Base-by-base conservation (phyloP, 2,113 vertebrate species). In the Columba janthina region DNA sequence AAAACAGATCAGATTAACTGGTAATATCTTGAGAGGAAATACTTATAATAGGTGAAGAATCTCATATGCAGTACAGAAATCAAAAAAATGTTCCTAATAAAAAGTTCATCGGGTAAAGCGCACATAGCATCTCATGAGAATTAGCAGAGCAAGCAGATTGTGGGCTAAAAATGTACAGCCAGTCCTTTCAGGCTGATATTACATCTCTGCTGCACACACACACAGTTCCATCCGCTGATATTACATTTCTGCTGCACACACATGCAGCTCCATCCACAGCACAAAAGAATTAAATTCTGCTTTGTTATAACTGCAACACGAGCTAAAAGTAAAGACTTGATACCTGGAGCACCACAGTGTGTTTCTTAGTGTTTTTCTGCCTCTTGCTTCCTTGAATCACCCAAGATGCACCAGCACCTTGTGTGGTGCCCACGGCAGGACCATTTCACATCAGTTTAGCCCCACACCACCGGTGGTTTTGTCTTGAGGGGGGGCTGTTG, bases 61-160 rank as follows among this genome's bases (percentile, higher is more conserved):
- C 28, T 18, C 42, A 15, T 5, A 2, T 0, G 4, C 12, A 0
- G 3, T 1, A n/a, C 28, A 74, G 50, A 15, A 77, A n/a, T 0
- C 48, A 12, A 7, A 92, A 11, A 31, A 56, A 9, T 4, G 8
- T 21, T 50, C 12, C 24, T 40, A 54, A 3, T 21, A 17, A 56
- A 22, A 79, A 12, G 29, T 22, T 80, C 21, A 38, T 42, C 31
- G 44, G 22, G 29, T 15, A 12, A 57, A 66, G 26, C 1, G 11
- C 31, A 16, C 14, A 1, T 0, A n/a, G 29, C 1, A 1, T 6
- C 19, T 24, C 15, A 15, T 0, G 21, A 48, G 28, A 48, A 46
- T 6, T 3, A 9, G 15, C 51, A 36, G 25, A 0, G 4, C 44
- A 53, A 36, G 60, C 36, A 42, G 34, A 11, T 1, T 10, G 34